Percentiles rank a stretch among this genome's conserved stretches.
These are phyloP conservation scores for Jaculus jaculus DNA, from an alignment of 2,113 vertebrate genomes.

Conservation along the genomic window DNA sequence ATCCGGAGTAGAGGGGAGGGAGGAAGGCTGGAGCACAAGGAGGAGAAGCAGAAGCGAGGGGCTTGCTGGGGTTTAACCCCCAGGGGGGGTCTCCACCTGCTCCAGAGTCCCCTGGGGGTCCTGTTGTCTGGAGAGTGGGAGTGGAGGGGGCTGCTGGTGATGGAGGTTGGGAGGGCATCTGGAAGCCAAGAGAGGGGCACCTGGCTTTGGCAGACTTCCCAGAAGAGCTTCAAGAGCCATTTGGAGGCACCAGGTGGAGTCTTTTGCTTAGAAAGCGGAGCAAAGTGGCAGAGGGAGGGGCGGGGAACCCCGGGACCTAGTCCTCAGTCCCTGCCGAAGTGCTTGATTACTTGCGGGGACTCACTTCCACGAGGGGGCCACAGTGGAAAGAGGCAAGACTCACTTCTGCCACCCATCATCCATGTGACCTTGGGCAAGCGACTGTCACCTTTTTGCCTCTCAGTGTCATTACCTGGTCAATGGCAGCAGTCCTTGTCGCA, in stretches of 20 bases:
- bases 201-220: conserved; percentile 63
- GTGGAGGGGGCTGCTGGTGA: neutral
- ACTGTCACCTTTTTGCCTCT: neutral
- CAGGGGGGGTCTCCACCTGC: neutral
- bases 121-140: neutral
- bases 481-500: neutral
- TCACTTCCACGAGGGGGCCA: neutral
- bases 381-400: neutral
- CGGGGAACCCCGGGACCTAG: neutral
- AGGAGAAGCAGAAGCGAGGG: neutral
- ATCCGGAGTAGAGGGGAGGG: conserved; percentile 53
- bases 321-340: neutral
- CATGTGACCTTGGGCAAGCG: neutral
- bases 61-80: neutral
- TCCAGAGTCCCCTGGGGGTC: neutral
- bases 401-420: neutral
- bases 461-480: neutral
- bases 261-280: conserved; percentile 47
- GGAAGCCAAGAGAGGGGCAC: conserved; percentile 38
- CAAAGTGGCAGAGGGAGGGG: neutral
- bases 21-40: conserved; percentile 38
- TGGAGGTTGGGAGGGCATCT: neutral
- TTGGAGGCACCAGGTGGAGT: conserved; percentile 59
- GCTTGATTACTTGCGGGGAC: neutral
- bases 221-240: conserved; percentile 52